These are phyloP conservation scores for Bradypodion ventrale DNA, from an alignment of 2,797 vertebrate genomes.

Conservation along the genomic window DNA sequence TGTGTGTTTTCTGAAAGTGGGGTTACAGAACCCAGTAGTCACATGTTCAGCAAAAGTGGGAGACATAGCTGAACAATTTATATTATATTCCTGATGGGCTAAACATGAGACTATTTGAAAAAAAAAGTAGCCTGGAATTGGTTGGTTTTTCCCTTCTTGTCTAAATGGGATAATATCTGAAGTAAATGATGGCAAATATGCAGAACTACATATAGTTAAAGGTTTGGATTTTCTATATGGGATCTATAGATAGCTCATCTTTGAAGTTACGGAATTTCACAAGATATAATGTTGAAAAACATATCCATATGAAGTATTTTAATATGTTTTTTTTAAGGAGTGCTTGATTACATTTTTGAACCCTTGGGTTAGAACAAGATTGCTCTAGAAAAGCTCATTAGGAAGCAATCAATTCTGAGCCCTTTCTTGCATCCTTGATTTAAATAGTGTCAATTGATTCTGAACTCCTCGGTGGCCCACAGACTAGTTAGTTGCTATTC, in stretches of 20 bases:
- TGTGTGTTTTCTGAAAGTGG: no score
- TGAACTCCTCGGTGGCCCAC: background rate
- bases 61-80: background rate
- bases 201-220: background rate
- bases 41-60: background rate
- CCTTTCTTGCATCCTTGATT: background rate
- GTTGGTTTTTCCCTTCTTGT: background rate
- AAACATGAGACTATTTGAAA: background rate
- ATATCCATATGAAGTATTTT: background rate
- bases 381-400: background rate
- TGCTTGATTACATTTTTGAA: background rate
- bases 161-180: background rate
- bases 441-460: background rate
- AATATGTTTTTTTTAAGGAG: background rate
- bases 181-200: background rate
- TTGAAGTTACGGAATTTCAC: background rate
- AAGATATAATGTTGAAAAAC: background rate
- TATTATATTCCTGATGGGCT: background rate
- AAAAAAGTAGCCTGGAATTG: background rate
- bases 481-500: background rate
- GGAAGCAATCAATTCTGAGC: conserved; percentile 1
- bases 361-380: background rate
- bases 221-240: background rate
- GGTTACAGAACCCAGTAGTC: background rate
- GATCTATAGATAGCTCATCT: background rate